These are phyloP conservation scores for Ochotona curzoniae DNA, from an alignment of 2,113 vertebrate genomes.

Conservation along the genomic window DNA sequence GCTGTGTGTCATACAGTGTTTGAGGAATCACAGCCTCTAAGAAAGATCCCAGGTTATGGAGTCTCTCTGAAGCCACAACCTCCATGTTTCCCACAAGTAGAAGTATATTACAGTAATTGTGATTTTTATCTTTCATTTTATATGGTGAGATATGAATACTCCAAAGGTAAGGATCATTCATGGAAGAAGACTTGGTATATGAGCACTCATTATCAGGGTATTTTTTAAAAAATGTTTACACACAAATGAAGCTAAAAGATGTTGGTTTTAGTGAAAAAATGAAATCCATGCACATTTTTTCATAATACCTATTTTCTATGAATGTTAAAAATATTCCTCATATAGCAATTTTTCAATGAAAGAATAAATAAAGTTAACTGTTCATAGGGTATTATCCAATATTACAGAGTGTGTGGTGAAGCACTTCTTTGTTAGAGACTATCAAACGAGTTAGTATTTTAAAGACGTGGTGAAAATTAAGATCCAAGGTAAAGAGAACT, in stretches of 20 bases:
- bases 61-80: not conserved
- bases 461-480: conserved; percentile 59
- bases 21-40: not conserved
- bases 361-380: conserved; percentile 57
- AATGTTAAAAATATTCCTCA: too few species aligned
- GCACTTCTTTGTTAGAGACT: conserved; percentile 43
- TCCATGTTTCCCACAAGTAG: not conserved
- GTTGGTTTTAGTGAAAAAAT: too few species aligned
- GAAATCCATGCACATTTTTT: too few species aligned
- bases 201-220: not conserved
- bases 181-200: not conserved
- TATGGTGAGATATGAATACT: not conserved
- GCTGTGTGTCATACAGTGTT: conserved; percentile 22
- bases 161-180: not conserved
- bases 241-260: too few species aligned
- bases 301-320: too few species aligned
- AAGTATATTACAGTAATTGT: not conserved
- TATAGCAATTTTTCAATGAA: conserved; percentile 19
- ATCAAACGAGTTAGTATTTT: conserved; percentile 36
- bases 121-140: conserved; percentile 29
- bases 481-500: conserved; percentile 57
- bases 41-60: not conserved
- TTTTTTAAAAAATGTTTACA: too few species aligned
- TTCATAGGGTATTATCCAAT: not conserved
- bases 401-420: not conserved